phyloP scores from a whole-genome alignment of 2,888 invertebrate genomes.

The Agriopis leucophaearia region DNA sequence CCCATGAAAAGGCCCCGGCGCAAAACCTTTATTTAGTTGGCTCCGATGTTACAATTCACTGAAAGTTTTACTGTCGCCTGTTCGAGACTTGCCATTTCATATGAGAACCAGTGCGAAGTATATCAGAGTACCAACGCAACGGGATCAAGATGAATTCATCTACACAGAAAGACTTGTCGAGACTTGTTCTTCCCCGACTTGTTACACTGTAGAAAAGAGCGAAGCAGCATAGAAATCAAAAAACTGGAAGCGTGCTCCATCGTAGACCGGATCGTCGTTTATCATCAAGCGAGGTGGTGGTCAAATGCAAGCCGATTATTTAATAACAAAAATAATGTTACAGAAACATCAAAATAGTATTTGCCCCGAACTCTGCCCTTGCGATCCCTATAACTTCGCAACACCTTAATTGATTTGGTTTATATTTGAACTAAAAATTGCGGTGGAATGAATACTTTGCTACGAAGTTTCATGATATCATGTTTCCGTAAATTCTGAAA shows the following conservation, averaged over 20 bases:
- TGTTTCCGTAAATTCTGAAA: too few relatives aligned
- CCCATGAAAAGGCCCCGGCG: constrained; percentile 72
- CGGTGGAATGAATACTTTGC: too few relatives aligned
- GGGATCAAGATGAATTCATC: constrained; percentile 62
- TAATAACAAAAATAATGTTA: background rate
- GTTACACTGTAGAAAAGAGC: background rate
- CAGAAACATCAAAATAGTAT: background rate
- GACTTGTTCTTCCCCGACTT: too few relatives aligned
- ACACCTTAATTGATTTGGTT: too few relatives aligned
- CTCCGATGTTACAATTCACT: constrained; percentile 77
- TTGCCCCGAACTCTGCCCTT: background rate
- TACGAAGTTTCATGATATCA: too few relatives aligned
- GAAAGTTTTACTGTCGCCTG: constrained; percentile 79
- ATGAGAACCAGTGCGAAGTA: constrained; percentile 68
- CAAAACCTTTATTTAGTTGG: constrained; percentile 79
- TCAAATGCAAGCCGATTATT: too few relatives aligned
- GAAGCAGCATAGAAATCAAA: background rate
- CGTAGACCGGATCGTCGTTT: too few relatives aligned
- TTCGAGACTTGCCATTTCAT: constrained; percentile 69
- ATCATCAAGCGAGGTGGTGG: too few relatives aligned
- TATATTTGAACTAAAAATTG: too few relatives aligned
- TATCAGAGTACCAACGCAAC: constrained; percentile 59
- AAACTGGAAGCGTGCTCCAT: too few relatives aligned
- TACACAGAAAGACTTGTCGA: constrained; percentile 47
- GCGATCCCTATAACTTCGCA: too few relatives aligned